phyloP scores from a whole-genome alignment of 2,888 invertebrate species.

The Orgyia antiqua region DNA sequence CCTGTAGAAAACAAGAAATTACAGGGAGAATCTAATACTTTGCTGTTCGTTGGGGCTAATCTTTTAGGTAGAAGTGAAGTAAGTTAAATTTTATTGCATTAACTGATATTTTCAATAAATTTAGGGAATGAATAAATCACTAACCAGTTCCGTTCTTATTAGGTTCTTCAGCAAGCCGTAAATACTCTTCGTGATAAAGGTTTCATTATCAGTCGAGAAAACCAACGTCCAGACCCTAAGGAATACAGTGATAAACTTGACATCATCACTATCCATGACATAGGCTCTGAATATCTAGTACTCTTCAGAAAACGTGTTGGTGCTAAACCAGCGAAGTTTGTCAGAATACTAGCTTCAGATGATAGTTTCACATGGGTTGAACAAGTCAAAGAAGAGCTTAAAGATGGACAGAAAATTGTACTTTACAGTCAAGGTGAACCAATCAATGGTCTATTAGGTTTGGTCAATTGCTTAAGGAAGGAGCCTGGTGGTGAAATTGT shows the following conservation, averaged over 20 bases:
- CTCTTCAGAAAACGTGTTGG: constrained; percentile 70
- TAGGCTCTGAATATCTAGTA: constrained; percentile 72
- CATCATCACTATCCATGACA: constrained; percentile 67
- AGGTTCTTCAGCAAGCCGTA: constrained; percentile 65
- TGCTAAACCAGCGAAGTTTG: constrained; percentile 62
- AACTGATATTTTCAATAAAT: no score
- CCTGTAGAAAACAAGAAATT: constrained; percentile 81
- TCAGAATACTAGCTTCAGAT: constrained; percentile 59
- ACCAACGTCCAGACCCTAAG: constrained; percentile 60
- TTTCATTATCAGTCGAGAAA: constrained; percentile 80
- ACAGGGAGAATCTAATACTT: constrained; percentile 66
- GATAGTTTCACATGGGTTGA: constrained; percentile 74
- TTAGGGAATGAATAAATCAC: no score
- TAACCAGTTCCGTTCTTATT: no score
- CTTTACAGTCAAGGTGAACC: constrained; percentile 83
- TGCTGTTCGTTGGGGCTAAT: constrained; percentile 72
- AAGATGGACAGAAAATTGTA: constrained; percentile 73
- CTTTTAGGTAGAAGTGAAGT: constrained; percentile 70
- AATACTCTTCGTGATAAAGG: constrained; percentile 76
- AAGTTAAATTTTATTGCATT: constrained; percentile 26
- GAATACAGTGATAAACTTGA: constrained; percentile 60
- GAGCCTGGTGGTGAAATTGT: constrained; percentile 86
- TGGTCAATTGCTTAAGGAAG: constrained; percentile 90
- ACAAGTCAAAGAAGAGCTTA: constrained; percentile 59
- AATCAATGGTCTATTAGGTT: constrained; percentile 90